These are phyloP conservation scores for Periphyllus acericola DNA, from an alignment of 2,888 invertebrate species.

Conservation along the genomic window DNA sequence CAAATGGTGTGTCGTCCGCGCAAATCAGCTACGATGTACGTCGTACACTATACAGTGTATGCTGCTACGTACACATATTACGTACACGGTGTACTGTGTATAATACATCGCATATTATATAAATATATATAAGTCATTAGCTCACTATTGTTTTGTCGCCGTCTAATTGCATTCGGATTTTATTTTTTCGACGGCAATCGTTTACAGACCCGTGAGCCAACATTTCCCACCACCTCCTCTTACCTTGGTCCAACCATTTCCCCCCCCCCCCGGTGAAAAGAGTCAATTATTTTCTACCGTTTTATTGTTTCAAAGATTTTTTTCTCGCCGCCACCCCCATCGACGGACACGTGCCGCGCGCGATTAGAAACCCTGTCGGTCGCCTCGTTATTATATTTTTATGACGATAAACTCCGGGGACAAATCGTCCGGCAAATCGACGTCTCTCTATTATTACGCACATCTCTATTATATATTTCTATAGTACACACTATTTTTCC, in stretches of 20 bases:
- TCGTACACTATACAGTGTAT: not conserved
- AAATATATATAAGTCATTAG: slow-evolving; percentile 43
- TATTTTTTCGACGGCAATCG: not conserved
- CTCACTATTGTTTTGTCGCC: slow-evolving; percentile 37
- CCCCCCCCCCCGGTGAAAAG: not conserved
- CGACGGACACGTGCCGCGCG: slow-evolving; percentile 12
- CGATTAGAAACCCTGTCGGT: slow-evolving; percentile 23
- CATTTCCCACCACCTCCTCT: not conserved
- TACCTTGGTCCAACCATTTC: not conserved
- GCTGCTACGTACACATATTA: not conserved
- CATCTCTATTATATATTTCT: not conserved
- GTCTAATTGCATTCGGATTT: not conserved
- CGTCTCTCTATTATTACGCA: slow-evolving; percentile 49
- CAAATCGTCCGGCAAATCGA: slow-evolving; percentile 39
- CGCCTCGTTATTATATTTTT: slow-evolving; percentile 28
- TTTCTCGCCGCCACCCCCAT: not conserved
- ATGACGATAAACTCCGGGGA: slow-evolving; percentile 7
- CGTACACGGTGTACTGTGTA: not conserved
- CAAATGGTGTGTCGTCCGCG: slow-evolving; percentile 38
- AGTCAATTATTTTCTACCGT: not conserved
- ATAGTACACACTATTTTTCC: not conserved
- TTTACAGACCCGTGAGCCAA: slow-evolving; percentile 3
- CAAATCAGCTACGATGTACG: not conserved
- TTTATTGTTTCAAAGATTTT: not conserved
- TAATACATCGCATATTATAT: not conserved